These are phyloP conservation scores for Tetragnatha versicolor DNA, from an alignment of 1,140 invertebrate species.

Conservation along the genomic window DNA sequence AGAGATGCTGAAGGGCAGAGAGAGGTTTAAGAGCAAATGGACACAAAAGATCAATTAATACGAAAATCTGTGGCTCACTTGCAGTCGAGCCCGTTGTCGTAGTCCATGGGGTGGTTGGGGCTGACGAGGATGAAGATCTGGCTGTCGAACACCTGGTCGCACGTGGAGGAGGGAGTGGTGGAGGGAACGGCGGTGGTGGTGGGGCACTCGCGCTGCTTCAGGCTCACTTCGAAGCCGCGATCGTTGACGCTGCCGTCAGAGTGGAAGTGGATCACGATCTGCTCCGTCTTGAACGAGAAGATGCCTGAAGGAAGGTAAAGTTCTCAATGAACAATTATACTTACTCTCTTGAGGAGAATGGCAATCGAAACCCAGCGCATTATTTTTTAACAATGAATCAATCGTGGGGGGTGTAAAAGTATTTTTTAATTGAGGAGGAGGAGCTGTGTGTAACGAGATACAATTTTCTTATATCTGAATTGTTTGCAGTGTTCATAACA, in stretches of 20 bases:
- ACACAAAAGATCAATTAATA: too few species aligned
- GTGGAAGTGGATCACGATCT: conserved; percentile 58
- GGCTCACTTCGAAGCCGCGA: conserved; percentile 57
- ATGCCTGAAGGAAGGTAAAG: conserved; percentile 35
- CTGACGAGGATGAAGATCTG: conserved; percentile 57
- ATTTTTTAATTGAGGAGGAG: too few species aligned
- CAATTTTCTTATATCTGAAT: too few species aligned
- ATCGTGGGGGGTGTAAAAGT: too few species aligned
- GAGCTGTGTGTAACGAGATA: too few species aligned
- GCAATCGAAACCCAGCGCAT: too few species aligned
- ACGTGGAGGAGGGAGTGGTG: conserved; percentile 7
- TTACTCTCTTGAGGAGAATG: too few species aligned
- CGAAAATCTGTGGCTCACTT: conserved; percentile 42
- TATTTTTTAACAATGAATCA: too few species aligned
- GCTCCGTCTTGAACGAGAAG: conserved; percentile 44
- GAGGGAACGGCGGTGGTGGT: conserved; percentile 44
- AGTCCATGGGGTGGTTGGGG: conserved; percentile 56
- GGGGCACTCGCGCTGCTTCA: conserved; percentile 54
- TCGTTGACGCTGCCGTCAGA: conserved; percentile 51
- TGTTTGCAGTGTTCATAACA: too few species aligned
- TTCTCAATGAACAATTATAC: too few species aligned
- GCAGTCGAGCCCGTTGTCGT: conserved; percentile 57
- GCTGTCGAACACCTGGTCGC: conserved; percentile 56
- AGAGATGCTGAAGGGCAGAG: too few species aligned
- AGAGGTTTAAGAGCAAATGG: too few species aligned